These are phyloP conservation scores for Tetanocera ferruginea DNA, from an alignment of 2,888 invertebrate species.

Conservation along the genomic window DNA sequence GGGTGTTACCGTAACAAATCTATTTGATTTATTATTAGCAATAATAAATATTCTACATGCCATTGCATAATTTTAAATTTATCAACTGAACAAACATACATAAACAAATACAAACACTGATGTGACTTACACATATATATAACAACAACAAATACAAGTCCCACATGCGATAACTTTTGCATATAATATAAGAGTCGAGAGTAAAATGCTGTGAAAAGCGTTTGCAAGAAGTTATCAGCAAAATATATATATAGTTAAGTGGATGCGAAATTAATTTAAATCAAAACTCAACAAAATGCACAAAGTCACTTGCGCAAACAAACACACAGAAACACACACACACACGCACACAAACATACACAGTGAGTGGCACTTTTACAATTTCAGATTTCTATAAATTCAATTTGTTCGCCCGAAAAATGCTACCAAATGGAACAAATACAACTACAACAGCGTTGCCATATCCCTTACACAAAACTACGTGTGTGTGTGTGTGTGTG, in stretches of 20 bases:
- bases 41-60: constrained; percentile 53
- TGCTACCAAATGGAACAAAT: constrained; percentile 8
- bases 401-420: constrained; percentile 45
- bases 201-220: background rate
- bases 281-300: constrained; percentile 48
- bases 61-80: constrained; percentile 52
- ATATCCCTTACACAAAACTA: background rate
- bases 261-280: constrained; percentile 52
- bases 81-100: constrained; percentile 40
- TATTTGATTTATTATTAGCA: constrained; percentile 54
- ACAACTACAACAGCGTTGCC: background rate
- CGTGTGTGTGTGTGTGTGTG: background rate
- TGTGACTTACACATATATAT: background rate
- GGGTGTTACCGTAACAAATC: constrained; percentile 26
- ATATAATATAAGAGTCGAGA: background rate
- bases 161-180: background rate
- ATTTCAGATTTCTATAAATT: constrained; percentile 50
- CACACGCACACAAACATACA: constrained; percentile 14
- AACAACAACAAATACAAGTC: background rate
- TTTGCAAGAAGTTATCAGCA: constrained; percentile 27
- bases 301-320: constrained; percentile 38
- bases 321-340: constrained; percentile 49
- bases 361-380: constrained; percentile 27
- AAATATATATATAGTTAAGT: constrained; percentile 42
- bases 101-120: background rate